Evolutionary conservation across 64 coral and sea anemone genomes (phyloP), one percentile per base, ranked within the genome.

Genomic region (Acropora yongei): DNA sequence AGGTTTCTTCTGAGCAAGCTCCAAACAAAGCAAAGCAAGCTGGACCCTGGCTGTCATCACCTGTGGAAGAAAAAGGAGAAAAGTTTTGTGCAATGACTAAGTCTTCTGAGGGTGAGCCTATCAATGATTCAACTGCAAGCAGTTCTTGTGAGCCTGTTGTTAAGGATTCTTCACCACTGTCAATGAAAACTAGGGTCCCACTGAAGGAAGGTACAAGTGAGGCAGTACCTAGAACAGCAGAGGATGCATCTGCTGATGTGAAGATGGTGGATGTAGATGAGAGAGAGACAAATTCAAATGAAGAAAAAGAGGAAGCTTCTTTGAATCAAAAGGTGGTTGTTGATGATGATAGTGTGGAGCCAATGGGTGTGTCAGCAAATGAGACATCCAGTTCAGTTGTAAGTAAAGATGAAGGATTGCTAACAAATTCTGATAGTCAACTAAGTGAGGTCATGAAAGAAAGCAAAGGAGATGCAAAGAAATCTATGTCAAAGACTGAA

Each of bases 211-310:
- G 5, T 4, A 57, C 44, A 5, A 83, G 39, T 45, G 58, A 20
- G 0, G 41, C 30, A 43, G 44, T 1, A 8, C 67, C 8, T 8
- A 45, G 40, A 50, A 3, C 61, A 16, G 41, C 6, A 30, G 12
- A 6, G 9, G 4, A n/a, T 20, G 41, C 17, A 18, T 85, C 44
- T 1, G 17, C 63, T 48, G 63, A 72, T 72, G 61, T 85, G 2
- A 6, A 45, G 30, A 85, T 85, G 82, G 63, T 48, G 44, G 82
- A 85, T 69, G 44, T 14, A 3, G 43, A 85, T 12, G 58, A 49
- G 4, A 46, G 65, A 49, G 10, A 16, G 8, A 10, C 47, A 30
- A 6, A 17, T 19, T n/a, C 30, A 16, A 85, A 17, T 18, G 18
- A 85, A 71, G 61, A 39, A 18, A 46, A 83, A 5, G 3, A 2